Evolutionary conservation across 2,113 vertebrate genomes (phyloP).

Genomic region (Loxodonta africana): DNA sequence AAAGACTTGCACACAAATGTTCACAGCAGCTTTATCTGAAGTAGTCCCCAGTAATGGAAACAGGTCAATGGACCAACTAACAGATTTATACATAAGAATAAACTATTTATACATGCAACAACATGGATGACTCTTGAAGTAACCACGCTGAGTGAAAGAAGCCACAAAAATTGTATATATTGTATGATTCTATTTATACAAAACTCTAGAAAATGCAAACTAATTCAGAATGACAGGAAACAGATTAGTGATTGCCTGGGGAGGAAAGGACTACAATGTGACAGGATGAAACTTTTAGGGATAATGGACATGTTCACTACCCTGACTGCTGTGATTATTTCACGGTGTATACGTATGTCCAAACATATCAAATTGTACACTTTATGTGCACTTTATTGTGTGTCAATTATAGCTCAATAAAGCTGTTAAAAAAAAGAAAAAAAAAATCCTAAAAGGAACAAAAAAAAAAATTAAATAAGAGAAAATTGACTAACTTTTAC

Average conservation of each 20-base stretch:
- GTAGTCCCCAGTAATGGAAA: background rate
- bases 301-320: background rate
- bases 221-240: constrained; percentile 1
- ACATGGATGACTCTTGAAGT: background rate
- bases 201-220: constrained; percentile 40
- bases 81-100: background rate
- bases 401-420: constrained; percentile 7
- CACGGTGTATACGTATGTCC: background rate
- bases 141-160: background rate
- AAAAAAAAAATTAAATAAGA: background rate
- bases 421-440: constrained; percentile 1
- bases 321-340: background rate
- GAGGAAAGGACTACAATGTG: background rate
- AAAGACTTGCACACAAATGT: background rate
- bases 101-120: background rate
- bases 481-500: background rate
- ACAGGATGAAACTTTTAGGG: background rate
- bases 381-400: background rate
- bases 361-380: background rate
- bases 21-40: constrained; percentile 8
- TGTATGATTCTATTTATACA: constrained; percentile 3
- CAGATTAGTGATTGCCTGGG: background rate
- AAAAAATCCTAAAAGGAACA: background rate
- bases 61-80: background rate
- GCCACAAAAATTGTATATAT: background rate